phyloP scores from a whole-genome alignment of 2,113 vertebrate species.

The Microtus pennsylvanicus region DNA sequence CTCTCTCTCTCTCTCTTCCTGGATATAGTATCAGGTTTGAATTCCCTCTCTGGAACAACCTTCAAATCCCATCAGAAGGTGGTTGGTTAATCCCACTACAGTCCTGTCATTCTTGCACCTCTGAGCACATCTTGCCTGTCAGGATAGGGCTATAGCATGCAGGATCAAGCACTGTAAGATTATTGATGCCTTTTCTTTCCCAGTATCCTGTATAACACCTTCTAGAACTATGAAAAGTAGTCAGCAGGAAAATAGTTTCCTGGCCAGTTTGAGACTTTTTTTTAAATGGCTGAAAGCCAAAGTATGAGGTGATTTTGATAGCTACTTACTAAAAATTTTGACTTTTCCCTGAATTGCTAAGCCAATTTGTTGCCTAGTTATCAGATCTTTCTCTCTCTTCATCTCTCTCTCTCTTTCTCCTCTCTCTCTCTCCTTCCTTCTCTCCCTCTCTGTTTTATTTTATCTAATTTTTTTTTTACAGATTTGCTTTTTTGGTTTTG shows the following conservation, averaged over 20 bases:
- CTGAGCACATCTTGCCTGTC: not conserved
- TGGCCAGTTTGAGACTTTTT: not conserved
- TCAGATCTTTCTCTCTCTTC: not conserved
- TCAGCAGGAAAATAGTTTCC: not conserved
- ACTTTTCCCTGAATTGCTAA: not conserved
- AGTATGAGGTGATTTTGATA: not conserved
- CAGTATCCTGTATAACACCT: not conserved
- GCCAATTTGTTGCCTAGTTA: conserved; percentile 6
- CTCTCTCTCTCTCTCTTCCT: not conserved
- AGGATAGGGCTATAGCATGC: no score
- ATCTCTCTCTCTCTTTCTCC: no score
- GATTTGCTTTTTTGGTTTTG: not conserved
- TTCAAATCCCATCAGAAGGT: not conserved
- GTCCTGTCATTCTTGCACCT: no score
- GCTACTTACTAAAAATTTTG: conserved; percentile 23
- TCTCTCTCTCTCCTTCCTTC: no score
- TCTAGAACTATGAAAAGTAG: not conserved
- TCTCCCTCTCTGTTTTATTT: not conserved
- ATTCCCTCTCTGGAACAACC: not conserved
- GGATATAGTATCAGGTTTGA: not conserved
- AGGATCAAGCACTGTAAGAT: not conserved
- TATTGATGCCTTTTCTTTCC: not conserved
- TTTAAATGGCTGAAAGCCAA: not conserved
- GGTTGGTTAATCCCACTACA: not conserved
- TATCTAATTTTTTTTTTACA: not conserved